Evolutionary conservation across 2,113 vertebrate genomes (phyloP).

Genomic region (Nycticryphes semicollaris): DNA sequence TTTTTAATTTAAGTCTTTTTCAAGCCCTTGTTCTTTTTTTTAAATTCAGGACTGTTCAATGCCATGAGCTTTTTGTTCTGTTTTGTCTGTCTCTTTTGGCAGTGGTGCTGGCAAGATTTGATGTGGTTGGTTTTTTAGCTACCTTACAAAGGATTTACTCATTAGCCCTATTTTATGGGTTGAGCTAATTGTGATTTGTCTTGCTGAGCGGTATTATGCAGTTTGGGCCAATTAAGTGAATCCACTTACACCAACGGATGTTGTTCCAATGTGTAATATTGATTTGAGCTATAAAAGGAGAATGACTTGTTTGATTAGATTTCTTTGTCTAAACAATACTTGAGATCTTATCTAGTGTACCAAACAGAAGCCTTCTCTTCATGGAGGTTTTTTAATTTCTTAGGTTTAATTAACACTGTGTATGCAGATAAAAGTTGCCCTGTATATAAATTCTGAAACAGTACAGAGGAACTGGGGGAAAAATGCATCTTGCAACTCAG

Average conservation of each 20-base stretch:
- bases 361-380: conserved; percentile 1
- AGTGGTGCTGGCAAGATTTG: conserved; percentile 17
- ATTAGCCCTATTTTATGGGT: conserved; percentile 66
- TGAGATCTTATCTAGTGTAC: not conserved
- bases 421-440: not conserved
- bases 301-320: conserved; percentile 53
- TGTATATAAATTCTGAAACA: not conserved
- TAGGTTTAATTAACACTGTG: not conserved
- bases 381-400: not conserved
- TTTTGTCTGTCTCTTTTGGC: conserved; percentile 29
- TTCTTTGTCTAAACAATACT: conserved; percentile 44
- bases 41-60: not conserved
- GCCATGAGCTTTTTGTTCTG: conserved; percentile 29
- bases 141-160: conserved; percentile 64
- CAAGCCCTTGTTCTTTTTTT: not conserved
- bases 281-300: conserved; percentile 58
- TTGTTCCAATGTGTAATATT: conserved; percentile 61
- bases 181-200: conserved; percentile 71
- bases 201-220: conserved; percentile 63
- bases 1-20: too few relatives aligned
- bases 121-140: conserved; percentile 14
- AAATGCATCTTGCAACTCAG: not conserved
- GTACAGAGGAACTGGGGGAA: not conserved
- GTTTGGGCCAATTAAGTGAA: conserved; percentile 69
- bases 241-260: conserved; percentile 47